phyloP scores from a whole-genome alignment of 2,797 vertebrate species.

The Coccyzus lansbergi region DNA sequence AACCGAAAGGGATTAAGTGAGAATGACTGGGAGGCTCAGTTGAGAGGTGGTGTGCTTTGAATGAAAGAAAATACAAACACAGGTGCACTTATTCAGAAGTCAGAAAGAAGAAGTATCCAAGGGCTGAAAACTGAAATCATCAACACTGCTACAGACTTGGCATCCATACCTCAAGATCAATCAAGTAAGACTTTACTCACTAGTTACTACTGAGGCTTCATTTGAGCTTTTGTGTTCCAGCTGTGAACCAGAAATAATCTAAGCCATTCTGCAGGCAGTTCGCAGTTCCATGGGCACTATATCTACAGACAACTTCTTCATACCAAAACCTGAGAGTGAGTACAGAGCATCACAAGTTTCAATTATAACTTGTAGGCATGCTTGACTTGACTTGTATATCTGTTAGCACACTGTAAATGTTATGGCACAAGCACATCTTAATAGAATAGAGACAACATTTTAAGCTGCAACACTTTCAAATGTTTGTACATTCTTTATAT shows the following conservation, averaged over 20 bases:
- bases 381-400: too few relatives aligned
- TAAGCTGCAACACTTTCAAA: background rate
- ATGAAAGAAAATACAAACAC: rapidly evolving
- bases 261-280: background rate
- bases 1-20: background rate
- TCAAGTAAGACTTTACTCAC: background rate
- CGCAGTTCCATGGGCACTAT: background rate
- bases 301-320: background rate
- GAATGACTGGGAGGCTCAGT: background rate
- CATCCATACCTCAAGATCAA: background rate
- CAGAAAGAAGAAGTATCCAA: background rate
- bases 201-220: background rate
- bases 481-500: rapidly evolving
- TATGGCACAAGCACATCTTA: background rate
- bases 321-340: background rate
- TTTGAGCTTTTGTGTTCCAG: background rate
- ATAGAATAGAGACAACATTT: rapidly evolving
- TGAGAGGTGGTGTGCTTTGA: background rate
- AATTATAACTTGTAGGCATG: rapidly evolving
- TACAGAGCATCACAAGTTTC: rapidly evolving
- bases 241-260: background rate
- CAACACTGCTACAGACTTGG: background rate
- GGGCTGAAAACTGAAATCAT: background rate
- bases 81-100: background rate
- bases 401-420: rapidly evolving